Evolutionary conservation across 2,113 vertebrate genomes (phyloP).

Genomic region (Pseudorasbora parva): DNA sequence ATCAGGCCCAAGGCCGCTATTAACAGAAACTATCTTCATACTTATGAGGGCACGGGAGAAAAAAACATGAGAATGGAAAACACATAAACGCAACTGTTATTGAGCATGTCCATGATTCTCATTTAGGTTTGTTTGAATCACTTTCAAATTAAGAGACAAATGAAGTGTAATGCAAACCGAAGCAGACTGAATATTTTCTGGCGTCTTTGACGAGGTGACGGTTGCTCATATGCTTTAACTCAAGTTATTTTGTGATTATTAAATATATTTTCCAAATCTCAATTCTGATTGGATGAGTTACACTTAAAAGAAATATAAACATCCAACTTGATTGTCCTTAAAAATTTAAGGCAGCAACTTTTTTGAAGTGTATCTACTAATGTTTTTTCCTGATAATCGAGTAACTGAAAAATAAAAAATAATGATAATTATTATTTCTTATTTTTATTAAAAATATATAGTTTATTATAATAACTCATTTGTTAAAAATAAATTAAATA

Average conservation of each 20-base stretch:
- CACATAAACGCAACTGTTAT: constrained; percentile 21
- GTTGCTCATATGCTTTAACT: neutral
- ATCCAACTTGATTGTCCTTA: too few species aligned
- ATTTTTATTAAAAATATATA: too few species aligned
- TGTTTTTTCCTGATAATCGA: too few species aligned
- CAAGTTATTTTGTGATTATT: neutral
- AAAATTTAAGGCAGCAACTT: too few species aligned
- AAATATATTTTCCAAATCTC: neutral
- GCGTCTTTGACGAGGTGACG: too few species aligned
- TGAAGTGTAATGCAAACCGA: neutral
- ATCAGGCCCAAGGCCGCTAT: constrained; percentile 40
- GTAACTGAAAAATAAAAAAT: too few species aligned
- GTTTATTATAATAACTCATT: too few species aligned
- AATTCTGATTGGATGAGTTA: neutral
- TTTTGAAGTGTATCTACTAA: too few species aligned
- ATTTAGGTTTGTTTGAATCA: constrained; percentile 47
- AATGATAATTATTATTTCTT: too few species aligned
- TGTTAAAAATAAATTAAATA: too few species aligned
- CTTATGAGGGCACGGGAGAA: constrained; percentile 18
- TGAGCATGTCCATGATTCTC: neutral
- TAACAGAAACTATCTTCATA: constrained; percentile 36
- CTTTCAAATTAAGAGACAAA: constrained; percentile 68
- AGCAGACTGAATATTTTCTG: neutral
- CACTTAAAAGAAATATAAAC: too few species aligned
- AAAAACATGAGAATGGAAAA: constrained; percentile 21